A percentile compares a stretch with the other conserved stretches of the same genome.
These are phyloP conservation scores for Tetragonula carbonaria DNA, from an alignment of 2,888 invertebrate genomes.

Conservation along the genomic window DNA sequence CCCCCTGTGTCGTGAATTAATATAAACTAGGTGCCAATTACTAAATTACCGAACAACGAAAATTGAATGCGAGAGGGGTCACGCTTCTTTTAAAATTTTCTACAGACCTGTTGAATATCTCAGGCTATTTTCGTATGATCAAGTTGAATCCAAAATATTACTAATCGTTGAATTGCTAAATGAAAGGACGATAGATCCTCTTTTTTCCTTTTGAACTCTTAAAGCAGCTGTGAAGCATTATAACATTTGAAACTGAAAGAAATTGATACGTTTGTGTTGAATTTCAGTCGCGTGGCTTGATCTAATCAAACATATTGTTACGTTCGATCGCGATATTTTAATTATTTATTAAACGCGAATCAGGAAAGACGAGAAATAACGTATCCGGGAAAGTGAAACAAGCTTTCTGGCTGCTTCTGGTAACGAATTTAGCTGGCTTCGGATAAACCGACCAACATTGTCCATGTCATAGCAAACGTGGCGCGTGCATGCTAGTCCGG, in stretches of 20 bases:
- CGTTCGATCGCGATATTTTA: too few relatives aligned
- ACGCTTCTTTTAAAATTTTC: not conserved
- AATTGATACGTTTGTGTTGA: too few relatives aligned
- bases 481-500: not conserved
- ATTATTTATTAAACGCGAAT: constrained; percentile 2
- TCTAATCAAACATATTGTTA: too few relatives aligned
- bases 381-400: constrained; percentile 20
- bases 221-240: too few relatives aligned
- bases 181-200: too few relatives aligned
- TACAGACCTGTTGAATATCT: not conserved
- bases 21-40: not conserved
- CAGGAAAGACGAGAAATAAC: constrained; percentile 23
- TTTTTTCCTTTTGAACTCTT: too few relatives aligned
- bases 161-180: too few relatives aligned
- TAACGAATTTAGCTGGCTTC: constrained; percentile 72
- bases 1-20: not conserved
- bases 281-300: too few relatives aligned
- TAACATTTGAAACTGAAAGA: too few relatives aligned
- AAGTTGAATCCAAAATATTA: too few relatives aligned
- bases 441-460: constrained; percentile 66
- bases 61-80: not conserved
- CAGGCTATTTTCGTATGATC: too few relatives aligned
- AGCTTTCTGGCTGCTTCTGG: constrained; percentile 60
- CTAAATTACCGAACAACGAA: not conserved
- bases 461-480: constrained; percentile 20